A percentile compares a stretch with the other conserved stretches of the same genome.
These are phyloP conservation scores for Vidua chalybeata DNA, from an alignment of 2,113 vertebrate species.

Conservation along the genomic window DNA sequence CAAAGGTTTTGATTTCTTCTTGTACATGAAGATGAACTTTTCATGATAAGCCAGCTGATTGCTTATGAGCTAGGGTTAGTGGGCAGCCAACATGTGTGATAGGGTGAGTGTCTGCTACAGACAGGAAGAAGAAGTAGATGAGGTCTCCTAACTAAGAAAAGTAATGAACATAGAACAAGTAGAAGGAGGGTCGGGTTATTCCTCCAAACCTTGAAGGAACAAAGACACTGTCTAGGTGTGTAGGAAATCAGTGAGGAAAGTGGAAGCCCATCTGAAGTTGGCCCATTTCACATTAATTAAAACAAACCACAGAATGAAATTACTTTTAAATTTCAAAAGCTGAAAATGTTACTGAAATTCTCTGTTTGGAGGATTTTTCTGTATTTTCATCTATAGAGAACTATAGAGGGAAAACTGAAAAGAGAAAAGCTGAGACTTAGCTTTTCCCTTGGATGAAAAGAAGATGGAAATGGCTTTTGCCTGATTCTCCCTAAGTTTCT, in stretches of 20 bases:
- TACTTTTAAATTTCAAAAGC: not conserved
- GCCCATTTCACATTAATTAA: not conserved
- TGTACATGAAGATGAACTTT: not conserved
- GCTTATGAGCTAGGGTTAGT: not conserved
- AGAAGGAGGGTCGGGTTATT: not conserved
- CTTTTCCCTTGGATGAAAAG: not conserved
- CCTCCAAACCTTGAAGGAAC: not conserved
- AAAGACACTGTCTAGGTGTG: not conserved
- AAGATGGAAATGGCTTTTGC: not conserved
- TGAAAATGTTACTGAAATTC: not conserved
- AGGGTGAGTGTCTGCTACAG: not conserved
- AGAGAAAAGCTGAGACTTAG: not conserved
- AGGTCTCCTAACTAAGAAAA: not conserved
- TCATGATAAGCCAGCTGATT: not conserved
- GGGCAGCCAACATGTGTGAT: fast-evolving
- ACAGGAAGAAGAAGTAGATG: not conserved
- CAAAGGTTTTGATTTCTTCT: not conserved
- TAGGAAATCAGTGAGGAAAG: not conserved
- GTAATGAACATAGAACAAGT: not conserved
- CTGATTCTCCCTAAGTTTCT: not conserved
- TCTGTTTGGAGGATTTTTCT: not conserved
- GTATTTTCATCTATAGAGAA: not conserved
- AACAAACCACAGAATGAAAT: not conserved
- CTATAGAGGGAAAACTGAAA: not conserved
- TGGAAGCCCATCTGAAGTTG: not conserved